A percentile compares a stretch with the other conserved stretches of the same genome.
These are phyloP conservation scores for Tenthredo amoena DNA, from an alignment of 2,888 invertebrate species.

Conservation along the genomic window DNA sequence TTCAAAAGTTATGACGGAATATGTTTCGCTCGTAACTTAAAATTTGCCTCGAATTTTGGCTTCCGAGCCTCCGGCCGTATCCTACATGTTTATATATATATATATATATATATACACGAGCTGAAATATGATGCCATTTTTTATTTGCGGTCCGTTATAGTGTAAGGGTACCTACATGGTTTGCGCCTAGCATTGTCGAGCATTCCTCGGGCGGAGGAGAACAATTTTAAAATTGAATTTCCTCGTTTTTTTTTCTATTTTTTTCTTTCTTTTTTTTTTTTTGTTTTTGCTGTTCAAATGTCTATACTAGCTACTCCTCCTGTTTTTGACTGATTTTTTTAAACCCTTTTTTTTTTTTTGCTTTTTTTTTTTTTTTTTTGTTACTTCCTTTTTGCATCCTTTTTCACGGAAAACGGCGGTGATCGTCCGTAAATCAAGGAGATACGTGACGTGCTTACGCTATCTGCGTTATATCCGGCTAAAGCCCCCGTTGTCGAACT, in stretches of 20 bases:
- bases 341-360: not conserved
- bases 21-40: constrained; percentile 51
- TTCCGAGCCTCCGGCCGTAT: not conserved
- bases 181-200: constrained; percentile 30
- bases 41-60: constrained; percentile 42
- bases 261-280: not conserved
- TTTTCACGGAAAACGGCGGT: constrained; percentile 28
- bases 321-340: constrained; percentile 3
- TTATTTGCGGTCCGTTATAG: constrained; percentile 30
- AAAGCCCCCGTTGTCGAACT: constrained; percentile 12
- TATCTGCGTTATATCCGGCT: constrained; percentile 2
- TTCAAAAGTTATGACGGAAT: constrained; percentile 52
- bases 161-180: not conserved
- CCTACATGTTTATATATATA: not conserved
- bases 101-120: not conserved
- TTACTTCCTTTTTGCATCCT: not conserved
- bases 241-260: not conserved
- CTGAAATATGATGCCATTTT: constrained; percentile 44
- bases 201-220: not conserved
- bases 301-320: not conserved
- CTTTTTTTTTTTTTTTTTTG: not conserved
- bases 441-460: constrained; percentile 42
- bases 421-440: constrained; percentile 47
- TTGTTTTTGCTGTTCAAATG: not conserved
- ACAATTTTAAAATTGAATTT: constrained; percentile 33